A percentile compares a stretch with the other conserved stretches of the same genome.
Conservation (phyloP, 2,888 invertebrate species). For the Leptopilina syphax region DNA sequence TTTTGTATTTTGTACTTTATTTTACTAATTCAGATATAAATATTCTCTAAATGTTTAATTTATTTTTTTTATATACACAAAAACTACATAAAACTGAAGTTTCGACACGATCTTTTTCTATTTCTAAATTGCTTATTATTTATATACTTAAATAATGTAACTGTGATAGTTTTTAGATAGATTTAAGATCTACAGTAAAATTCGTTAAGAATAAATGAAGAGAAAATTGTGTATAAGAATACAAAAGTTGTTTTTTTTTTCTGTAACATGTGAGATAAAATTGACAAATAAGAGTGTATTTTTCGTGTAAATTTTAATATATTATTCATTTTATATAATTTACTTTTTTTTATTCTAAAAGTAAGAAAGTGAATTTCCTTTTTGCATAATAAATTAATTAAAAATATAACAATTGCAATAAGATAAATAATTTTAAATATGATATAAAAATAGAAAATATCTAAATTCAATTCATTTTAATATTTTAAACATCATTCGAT, state of each 20-base stretch:
- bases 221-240: neutral
- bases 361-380: neutral
- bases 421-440: conserved; percentile 1
- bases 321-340: neutral
- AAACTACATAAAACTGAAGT: conserved; percentile 31
- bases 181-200: neutral
- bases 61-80: conserved; percentile 32
- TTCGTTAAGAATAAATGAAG: neutral
- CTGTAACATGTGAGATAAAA: neutral
- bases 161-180: conserved; percentile 1
- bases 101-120: conserved; percentile 5
- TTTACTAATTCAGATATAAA: conserved; percentile 41
- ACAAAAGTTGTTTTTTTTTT: conserved; percentile 5
- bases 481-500: too few species aligned
- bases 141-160: conserved; percentile 4
- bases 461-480: too few species aligned
- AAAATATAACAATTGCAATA: neutral
- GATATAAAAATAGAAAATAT: too few species aligned
- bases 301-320: neutral
- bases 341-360: neutral
- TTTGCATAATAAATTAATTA: neutral
- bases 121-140: conserved; percentile 10
- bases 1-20: conserved; percentile 30
- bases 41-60: conserved; percentile 32
- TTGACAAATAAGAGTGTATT: neutral